Evolutionary conservation across 2,888 invertebrate genomes (phyloP), one percentile per base, ranked within the genome.

Genomic region (Pedicia rivosa): DNA sequence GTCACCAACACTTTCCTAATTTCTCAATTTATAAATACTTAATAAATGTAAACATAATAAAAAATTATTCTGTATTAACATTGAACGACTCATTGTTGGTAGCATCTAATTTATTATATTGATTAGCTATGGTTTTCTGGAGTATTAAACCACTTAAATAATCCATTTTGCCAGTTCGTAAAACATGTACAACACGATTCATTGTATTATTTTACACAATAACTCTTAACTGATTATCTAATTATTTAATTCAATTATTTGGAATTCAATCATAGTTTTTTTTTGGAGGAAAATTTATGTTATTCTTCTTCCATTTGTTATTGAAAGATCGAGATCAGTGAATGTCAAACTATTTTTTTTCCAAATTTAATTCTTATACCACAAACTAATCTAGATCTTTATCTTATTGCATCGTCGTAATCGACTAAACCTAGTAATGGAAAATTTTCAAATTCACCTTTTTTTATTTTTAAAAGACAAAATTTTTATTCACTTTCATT

Each of bases 71-170:
- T 48, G 44, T 43, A 61, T 44, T 15, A 60, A 50, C 1, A 54
- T 53, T 51, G 55, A 50, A 20, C 57, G 39, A 33, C 59, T 54
- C 4, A 57, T 43, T 27, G 54, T 52, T 2, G 54, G 53, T 36
- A 55, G 40, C 6, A 53, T 50, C 5, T 31, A 38, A 3, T 43
- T 45, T 8, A 46, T 42, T 35, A 48, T 49, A 40, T 14, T 54
- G 50, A 32, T 58, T 50, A 1, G 63, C 57, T 4, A 76, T 44
- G 43, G 55, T 44, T 36, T 64, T 58, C 55, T 77, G 76, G 26
- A 77, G 43, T 41, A 61, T 55, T 16, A 75, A 56, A 5, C 74
- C 71, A 34, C 63, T 54, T 40, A 48, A 49, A 46, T 77, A 80
- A 16, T 56, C 55, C 40, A 74, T 49, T 40, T 61, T 60, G 5